Evolutionary conservation across 1,140 invertebrate species (phyloP), one percentile per base, ranked within the genome.

Genomic region (Macrobrachium nipponense): DNA sequence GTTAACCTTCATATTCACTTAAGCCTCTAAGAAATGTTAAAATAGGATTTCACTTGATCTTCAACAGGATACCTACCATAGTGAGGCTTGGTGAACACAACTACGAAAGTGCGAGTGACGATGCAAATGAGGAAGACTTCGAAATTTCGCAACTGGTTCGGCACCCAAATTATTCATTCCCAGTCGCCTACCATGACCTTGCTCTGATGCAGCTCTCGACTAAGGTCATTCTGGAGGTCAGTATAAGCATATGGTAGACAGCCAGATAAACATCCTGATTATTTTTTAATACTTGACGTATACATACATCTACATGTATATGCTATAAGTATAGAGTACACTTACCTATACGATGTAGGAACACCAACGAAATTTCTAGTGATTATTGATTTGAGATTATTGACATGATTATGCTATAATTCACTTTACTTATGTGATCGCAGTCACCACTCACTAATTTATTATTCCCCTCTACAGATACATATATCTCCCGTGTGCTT

Each of bases 11-110:
- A 36, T 36, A 36, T 36, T 36, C 4, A 58, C 27, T 36, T 36
- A 36, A 36, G 27, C 27, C 27, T n/a, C n/a, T n/a, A 15, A 2
- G 5, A 15, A 62, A 62, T n/a, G 14, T 36, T 36, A 36, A 36
- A 36, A 36, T 36, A 36, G 27, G 4, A 36, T 4, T 51, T 8
- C 51, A 23, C 6, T 23, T 20, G 8, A 2, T 20, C 62, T 7
- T 15, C 44, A 20, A 8, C 0, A 81, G 79, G 18, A 17, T 20
- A n/a, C 36, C 81, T 20, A 64, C 61, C 12, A 72, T 64, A 43
- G 60, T 83, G 18, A 58, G 81, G 12, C 81, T 83, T 61, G 81
- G 81, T 17, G 81, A 83, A 18, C 68, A 72, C 18, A 58, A 82
- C 59, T 75, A 60, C 17, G 27, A 70, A 5, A 12, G 20, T 18